A percentile compares a stretch with the other conserved stretches of the same genome.
Conservation (phyloP, 2,113 vertebrate species). For the Halcyon senegalensis region DNA sequence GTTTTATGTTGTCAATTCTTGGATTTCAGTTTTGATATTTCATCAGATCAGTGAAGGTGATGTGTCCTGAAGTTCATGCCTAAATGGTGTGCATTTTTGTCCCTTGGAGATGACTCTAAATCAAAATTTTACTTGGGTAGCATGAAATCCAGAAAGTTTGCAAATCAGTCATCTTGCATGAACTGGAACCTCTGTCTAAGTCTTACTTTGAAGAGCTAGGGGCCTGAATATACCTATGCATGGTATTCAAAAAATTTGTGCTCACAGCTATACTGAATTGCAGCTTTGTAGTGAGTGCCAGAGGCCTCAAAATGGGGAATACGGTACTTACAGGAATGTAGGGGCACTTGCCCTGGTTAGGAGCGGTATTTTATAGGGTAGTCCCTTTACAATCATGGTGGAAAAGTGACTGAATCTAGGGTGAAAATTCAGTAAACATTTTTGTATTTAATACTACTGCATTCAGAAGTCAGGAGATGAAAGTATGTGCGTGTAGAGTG, state of each 20-base stretch:
- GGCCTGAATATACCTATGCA: background rate
- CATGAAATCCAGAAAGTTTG: background rate
- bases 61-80: background rate
- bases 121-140: background rate
- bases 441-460: background rate
- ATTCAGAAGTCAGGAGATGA: background rate
- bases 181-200: background rate
- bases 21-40: background rate
- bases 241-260: background rate
- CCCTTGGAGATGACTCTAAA: background rate
- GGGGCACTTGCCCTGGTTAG: background rate
- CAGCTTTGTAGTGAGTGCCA: background rate
- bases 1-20: background rate
- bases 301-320: background rate
- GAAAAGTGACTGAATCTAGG: background rate
- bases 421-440: background rate
- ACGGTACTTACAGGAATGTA: background rate
- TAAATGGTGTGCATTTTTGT: background rate
- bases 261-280: background rate
- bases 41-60: background rate
- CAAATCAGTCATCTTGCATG: background rate
- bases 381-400: background rate
- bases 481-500: background rate
- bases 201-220: background rate
- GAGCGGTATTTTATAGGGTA: background rate